Evolutionary conservation across 2,113 vertebrate species (phyloP), one percentile per base, ranked within the genome.

Genomic region (Pogona vitticeps): DNA sequence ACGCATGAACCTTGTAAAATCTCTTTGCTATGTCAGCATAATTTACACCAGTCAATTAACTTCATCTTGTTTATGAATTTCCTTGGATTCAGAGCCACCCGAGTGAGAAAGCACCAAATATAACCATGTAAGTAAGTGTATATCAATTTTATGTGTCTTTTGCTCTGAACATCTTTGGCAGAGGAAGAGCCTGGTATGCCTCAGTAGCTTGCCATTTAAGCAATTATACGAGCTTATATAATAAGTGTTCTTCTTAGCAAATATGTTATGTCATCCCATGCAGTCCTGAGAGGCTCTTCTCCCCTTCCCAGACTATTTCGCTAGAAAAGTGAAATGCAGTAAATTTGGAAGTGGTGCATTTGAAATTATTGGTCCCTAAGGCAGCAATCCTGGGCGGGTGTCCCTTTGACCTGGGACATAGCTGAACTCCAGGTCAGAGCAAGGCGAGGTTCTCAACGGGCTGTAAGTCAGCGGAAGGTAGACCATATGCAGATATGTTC

Each of bases 21-120:
- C 28, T 42, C 38, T 85, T 86, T 86, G 75, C 84, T 28, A 12
- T 61, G 28, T 80, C 67, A 72, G 84, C 52, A 61, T 72, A 86
- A 72, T 80, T 72, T 80, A n/a, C 21, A 10, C 21, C 52, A 42
- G 67, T 80, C 84, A 79, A 61, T 86, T 80, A 59, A 85, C 59
- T 52, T 17, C 38, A 59, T 61, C 56, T 72, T 23, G 26, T 33
- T 86, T 80, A 80, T 79, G 76, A 36, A 71, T 80, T 80, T 80
- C 65, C 84, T 80, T 38, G 61, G 84, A 36, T 71, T 40, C 67
- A n/a, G 56, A 86, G 56, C 76, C 52, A 86, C 7, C 36, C 68
- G 36, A 68, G 63, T 58, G 75, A 77, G 42, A 67, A 85, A 40
- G 59, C 59, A 71, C 67, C 33, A 79, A 71, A 86, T 85, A 77